Conservation (phyloP, 2,888 invertebrate genomes). For the Parnassius glacialis region DNA sequence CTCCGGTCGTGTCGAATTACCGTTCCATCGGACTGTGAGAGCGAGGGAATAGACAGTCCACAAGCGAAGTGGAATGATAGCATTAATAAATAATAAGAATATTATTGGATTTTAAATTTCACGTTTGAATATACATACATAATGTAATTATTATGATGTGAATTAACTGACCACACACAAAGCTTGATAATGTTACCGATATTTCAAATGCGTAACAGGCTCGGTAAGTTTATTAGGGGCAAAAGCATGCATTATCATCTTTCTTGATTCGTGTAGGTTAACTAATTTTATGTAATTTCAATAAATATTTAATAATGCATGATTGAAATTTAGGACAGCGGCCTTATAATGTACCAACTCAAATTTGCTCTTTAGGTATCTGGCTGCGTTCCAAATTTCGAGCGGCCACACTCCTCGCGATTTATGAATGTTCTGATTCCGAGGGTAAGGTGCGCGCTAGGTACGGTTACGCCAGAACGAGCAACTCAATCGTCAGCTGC, state of each 20-base stretch:
- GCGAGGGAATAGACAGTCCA: too few relatives aligned
- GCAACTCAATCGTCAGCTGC: not conserved
- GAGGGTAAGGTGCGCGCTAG: constrained; percentile 30
- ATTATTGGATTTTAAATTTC: too few relatives aligned
- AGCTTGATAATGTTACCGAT: too few relatives aligned
- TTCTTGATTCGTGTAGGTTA: constrained; percentile 1
- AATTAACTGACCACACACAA: too few relatives aligned
- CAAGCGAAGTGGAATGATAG: too few relatives aligned
- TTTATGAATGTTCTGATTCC: constrained; percentile 53
- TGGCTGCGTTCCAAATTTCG: constrained; percentile 66
- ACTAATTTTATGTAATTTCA: constrained; percentile 31
- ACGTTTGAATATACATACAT: too few relatives aligned
- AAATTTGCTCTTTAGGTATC: constrained; percentile 53
- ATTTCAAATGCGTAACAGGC: too few relatives aligned
- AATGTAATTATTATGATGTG: too few relatives aligned
- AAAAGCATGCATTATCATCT: not conserved
- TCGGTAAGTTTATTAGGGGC: too few relatives aligned
- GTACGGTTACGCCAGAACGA: not conserved
- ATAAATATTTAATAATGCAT: constrained; percentile 56
- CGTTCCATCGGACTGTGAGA: too few relatives aligned
- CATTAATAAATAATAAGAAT: too few relatives aligned
- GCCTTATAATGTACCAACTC: constrained; percentile 56
- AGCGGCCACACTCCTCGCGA: constrained; percentile 47
- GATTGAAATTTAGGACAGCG: constrained; percentile 60
- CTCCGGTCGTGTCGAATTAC: too few relatives aligned